Conservation (phyloP, 2,888 invertebrate genomes). For the Harmothoe impar region DNA sequence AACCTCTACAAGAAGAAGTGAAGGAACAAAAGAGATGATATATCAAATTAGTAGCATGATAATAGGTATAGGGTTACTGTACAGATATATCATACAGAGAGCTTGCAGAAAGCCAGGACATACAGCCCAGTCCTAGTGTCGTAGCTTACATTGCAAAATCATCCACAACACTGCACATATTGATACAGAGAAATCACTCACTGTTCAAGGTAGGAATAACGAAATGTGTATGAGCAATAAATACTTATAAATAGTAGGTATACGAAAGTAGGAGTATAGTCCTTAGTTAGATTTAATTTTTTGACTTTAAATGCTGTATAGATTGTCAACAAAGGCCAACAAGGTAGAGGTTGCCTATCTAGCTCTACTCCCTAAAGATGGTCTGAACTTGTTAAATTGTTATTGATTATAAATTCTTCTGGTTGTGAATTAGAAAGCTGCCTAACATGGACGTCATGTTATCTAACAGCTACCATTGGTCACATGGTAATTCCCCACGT, state of each 20-base stretch:
- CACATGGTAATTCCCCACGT: not conserved
- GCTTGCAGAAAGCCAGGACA: not conserved
- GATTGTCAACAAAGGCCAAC: not conserved
- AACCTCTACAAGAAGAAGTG: not conserved
- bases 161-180: not conserved
- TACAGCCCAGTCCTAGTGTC: constrained; percentile 30
- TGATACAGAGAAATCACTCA: not conserved
- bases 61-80: not conserved
- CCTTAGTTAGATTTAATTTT: no score
- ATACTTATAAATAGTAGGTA: constrained; percentile 10
- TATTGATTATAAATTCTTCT: not conserved
- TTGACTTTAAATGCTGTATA: not conserved
- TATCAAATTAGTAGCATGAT: not conserved
- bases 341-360: not conserved
- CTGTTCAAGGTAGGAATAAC: not conserved
- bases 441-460: not conserved
- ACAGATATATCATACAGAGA: not conserved
- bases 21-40: not conserved
- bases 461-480: not conserved
- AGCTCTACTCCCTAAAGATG: not conserved
- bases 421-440: not conserved
- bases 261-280: not conserved
- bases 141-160: constrained; percentile 10
- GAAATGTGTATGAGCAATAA: not conserved
- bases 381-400: not conserved